Base-by-base conservation (phyloP, 1,140 invertebrate species). In the Drosophila pectinifera region DNA sequence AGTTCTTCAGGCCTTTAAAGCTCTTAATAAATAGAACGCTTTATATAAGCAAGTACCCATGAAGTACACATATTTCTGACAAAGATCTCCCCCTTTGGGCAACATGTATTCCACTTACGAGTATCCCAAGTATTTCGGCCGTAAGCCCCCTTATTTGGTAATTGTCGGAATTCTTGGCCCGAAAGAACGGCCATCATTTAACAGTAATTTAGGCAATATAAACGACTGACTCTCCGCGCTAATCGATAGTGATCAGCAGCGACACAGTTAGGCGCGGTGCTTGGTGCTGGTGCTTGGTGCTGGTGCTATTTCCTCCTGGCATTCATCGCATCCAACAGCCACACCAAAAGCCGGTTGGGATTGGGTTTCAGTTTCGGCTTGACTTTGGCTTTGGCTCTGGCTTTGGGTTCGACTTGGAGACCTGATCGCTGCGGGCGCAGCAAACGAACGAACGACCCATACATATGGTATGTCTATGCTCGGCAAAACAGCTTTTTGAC, bases 401-500 rank as follows among this genome's bases (percentile, higher is more conserved):
- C 11, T 26, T 38, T 38, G 31, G 58, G 55, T 41, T 43, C 31
- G 59, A 43, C 41, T 65, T 45, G 28, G 42, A 70, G 42, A 70
- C 41, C 64, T 72, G 68, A 72, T 70, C 65, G 64, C 64, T 56
- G 65, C 68, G 65, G 68, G 68, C 64, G 42, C 42, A 70, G 42
- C 68, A 38, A 28, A 16, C 31, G 31, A 38, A 38, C 36, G 49
- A 53, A 20, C 49, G 20, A 69, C 67, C 51, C 43, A 64, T 67
- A 42, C 43, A 42, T 65, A 43, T 58, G 55, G 55, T 59, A 54
- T 69, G 64, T 73, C 69, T 76, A 76, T 68, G 73, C 54, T 39
- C 53, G 38, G 73, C 53, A 55, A 64, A 76, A 76, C 73, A 67
- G 46, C 72, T 58, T 76, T 73, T 75, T 76, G 73, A 67, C 73